Evolutionary conservation across 1,140 invertebrate genomes (phyloP).

Genomic region (Brachionus asplanchnoidis): DNA sequence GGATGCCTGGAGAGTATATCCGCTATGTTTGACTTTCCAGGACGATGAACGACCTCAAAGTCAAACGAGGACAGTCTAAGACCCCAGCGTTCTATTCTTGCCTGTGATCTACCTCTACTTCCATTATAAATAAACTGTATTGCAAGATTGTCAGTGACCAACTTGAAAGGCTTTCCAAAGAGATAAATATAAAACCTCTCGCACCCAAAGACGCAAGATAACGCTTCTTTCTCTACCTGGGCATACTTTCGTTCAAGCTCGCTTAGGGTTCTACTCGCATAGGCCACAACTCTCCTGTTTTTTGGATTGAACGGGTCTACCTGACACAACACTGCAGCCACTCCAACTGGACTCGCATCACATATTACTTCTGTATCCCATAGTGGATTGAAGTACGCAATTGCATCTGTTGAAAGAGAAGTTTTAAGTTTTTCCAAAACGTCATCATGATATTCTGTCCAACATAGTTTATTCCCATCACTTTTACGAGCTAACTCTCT

Average conservation of each 20-base stretch:
- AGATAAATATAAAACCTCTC: neutral
- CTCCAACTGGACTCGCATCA: neutral
- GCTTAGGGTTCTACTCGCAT: conserved; percentile 46
- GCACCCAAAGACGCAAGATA: neutral
- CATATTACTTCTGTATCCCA: neutral
- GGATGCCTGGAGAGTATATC: neutral
- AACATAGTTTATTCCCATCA: neutral
- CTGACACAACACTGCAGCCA: neutral
- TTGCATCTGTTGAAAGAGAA: neutral
- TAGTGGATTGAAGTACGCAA: neutral
- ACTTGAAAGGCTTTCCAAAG: neutral
- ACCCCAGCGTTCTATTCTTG: neutral
- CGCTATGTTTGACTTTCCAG: neutral
- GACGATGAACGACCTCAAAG: neutral
- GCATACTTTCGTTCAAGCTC: conserved; percentile 47
- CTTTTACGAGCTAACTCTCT: neutral
- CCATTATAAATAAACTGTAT: neutral
- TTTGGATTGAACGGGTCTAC: neutral
- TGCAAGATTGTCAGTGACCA: neutral
- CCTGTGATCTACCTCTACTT: neutral
- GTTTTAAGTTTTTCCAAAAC: neutral
- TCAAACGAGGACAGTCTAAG: neutral
- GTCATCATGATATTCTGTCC: neutral
- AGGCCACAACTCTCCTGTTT: neutral
- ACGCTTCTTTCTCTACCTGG: conserved; percentile 48